Conservation (phyloP, 2,888 invertebrate genomes). For the Steromphala cineraria region DNA sequence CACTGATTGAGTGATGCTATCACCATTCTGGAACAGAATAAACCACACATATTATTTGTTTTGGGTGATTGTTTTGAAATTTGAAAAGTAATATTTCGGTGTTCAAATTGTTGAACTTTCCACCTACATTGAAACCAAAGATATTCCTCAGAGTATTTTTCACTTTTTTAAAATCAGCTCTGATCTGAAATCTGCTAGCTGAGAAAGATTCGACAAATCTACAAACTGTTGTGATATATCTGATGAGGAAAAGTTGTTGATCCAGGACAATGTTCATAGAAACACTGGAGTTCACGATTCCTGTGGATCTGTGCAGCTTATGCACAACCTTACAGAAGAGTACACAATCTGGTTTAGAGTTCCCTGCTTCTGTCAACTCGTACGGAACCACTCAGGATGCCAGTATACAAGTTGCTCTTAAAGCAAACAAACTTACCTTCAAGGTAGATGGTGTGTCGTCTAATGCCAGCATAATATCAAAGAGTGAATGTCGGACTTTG, state of each 20-base stretch:
- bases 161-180: no score
- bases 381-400: conserved; percentile 7
- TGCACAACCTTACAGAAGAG: not conserved
- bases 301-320: not conserved
- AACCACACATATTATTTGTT: no score
- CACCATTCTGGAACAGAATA: no score
- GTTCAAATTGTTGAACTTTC: no score
- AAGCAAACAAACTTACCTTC: conserved; percentile 3
- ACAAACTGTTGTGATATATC: no score
- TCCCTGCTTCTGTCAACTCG: not conserved
- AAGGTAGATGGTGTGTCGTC: conserved; percentile 12
- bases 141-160: no score
- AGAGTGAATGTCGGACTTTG: conserved; percentile 1
- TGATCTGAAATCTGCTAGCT: no score
- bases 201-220: no score
- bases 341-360: not conserved
- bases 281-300: conserved; percentile 7
- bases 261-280: not conserved
- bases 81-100: no score
- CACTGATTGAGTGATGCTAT: no score
- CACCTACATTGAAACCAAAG: no score
- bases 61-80: no score
- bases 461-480: not conserved
- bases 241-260: not conserved
- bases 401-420: not conserved